These are phyloP conservation scores for Crocodylus rhombifer DNA, from an alignment of 2,797 vertebrate species.

Conservation along the genomic window DNA sequence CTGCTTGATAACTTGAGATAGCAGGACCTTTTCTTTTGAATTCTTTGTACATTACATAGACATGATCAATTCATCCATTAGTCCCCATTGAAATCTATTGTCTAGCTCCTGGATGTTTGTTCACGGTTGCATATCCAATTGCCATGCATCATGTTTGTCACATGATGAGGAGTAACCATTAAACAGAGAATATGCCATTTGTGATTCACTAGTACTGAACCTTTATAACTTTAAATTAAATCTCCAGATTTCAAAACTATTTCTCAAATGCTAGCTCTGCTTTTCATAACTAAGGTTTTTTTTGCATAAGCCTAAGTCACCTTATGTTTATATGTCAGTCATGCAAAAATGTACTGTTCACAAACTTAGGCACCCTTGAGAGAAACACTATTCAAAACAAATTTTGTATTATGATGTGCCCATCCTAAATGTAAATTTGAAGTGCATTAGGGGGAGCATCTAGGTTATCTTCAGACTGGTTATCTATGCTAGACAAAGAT, in stretches of 20 bases:
- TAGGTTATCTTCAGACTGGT: background rate
- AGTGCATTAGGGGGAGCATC: background rate
- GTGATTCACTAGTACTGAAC: background rate
- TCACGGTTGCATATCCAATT: background rate
- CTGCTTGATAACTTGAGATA: background rate
- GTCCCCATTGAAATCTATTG: background rate
- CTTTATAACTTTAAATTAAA: background rate
- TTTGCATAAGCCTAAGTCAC: background rate
- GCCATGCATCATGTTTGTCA: background rate
- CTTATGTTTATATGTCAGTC: background rate
- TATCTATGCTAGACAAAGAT: background rate
- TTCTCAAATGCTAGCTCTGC: background rate
- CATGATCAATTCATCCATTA: background rate
- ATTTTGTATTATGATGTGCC: background rate
- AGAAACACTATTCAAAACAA: too few species aligned
- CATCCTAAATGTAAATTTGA: background rate
- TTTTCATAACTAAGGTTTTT: background rate
- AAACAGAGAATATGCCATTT: background rate
- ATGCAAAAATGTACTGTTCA: background rate
- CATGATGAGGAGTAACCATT: background rate
- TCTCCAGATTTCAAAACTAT: background rate
- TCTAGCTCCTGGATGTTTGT: background rate
- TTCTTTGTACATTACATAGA: background rate
- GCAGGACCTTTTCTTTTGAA: too few species aligned
- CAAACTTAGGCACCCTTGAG: background rate